Conservation (phyloP, 2,888 invertebrate genomes). For the Epinotia ramella region DNA sequence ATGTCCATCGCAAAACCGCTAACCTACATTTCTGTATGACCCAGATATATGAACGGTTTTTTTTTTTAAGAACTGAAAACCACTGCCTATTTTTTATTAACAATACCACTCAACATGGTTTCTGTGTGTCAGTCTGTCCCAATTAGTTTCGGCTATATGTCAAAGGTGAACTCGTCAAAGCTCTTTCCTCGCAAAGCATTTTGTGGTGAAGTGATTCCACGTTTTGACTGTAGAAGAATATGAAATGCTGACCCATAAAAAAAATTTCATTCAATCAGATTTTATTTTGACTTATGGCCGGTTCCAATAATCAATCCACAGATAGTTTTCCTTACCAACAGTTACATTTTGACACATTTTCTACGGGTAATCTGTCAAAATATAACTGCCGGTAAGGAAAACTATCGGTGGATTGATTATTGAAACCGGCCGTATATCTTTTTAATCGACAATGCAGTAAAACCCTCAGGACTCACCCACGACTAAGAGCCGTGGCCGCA, state of each 20-base stretch:
- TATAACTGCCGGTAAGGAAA: too few species aligned
- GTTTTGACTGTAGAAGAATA: constrained; percentile 6
- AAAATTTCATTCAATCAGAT: constrained; percentile 1
- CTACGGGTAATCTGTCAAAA: too few species aligned
- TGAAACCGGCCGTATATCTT: too few species aligned
- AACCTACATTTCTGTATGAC: too few species aligned
- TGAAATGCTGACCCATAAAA: not conserved
- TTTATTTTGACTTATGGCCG: too few species aligned
- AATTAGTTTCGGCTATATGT: constrained; percentile 55
- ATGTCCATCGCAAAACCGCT: too few species aligned
- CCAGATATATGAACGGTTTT: not conserved
- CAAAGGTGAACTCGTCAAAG: constrained; percentile 52
- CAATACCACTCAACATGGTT: constrained; percentile 14
- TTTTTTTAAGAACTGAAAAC: not conserved
- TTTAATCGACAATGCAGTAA: not conserved
- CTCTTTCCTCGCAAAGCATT: constrained; percentile 16
- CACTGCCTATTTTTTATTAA: constrained; percentile 19
- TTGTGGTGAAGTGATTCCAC: constrained; percentile 24
- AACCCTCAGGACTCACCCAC: not conserved
- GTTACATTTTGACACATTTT: too few species aligned
- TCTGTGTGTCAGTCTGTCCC: constrained; percentile 45
- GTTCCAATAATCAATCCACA: too few species aligned
- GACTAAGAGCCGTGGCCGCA: too few species aligned
- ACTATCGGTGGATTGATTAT: too few species aligned
- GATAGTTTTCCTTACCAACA: too few species aligned